Evolutionary conservation across 2,113 vertebrate genomes (phyloP).

Genomic region (Notothenia rossii): DNA sequence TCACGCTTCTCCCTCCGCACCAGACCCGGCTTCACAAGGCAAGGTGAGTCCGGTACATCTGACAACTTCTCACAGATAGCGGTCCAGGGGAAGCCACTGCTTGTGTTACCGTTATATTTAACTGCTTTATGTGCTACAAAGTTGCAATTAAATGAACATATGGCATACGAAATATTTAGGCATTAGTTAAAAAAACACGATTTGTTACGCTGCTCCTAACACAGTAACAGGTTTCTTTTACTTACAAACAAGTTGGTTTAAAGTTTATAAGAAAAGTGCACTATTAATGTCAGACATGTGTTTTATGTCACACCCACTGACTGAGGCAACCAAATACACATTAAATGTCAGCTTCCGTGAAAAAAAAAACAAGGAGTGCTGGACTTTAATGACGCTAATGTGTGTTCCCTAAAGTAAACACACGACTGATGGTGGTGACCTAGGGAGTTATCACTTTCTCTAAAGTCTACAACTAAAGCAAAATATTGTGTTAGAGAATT

Average conservation of each 20-base stretch:
- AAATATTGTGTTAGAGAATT: not conserved
- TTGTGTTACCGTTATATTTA: not conserved
- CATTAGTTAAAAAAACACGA: not conserved
- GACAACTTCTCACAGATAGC: accelerated
- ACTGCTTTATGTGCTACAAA: not conserved
- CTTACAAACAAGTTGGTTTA: not conserved
- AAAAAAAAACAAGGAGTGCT: not conserved
- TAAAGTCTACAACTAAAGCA: not conserved
- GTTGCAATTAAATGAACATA: not conserved
- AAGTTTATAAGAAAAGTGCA: not conserved
- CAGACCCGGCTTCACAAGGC: constrained; percentile 50
- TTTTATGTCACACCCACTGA: constrained; percentile 49
- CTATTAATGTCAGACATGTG: constrained; percentile 12
- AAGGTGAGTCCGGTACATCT: constrained; percentile 55
- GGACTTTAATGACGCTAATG: not conserved
- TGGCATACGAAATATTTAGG: not conserved
- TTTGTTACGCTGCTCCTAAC: not conserved
- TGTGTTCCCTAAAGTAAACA: constrained; percentile 4
- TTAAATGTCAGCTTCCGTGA: constrained; percentile 23
- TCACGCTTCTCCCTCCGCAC: constrained; percentile 50
- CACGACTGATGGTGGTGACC: not conserved
- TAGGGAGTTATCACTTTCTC: not conserved
- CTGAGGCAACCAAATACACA: not conserved
- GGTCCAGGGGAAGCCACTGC: not conserved
- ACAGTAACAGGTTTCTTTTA: not conserved